Conservation (phyloP, 2,797 vertebrate genomes). For the Labroides dimidiatus region DNA sequence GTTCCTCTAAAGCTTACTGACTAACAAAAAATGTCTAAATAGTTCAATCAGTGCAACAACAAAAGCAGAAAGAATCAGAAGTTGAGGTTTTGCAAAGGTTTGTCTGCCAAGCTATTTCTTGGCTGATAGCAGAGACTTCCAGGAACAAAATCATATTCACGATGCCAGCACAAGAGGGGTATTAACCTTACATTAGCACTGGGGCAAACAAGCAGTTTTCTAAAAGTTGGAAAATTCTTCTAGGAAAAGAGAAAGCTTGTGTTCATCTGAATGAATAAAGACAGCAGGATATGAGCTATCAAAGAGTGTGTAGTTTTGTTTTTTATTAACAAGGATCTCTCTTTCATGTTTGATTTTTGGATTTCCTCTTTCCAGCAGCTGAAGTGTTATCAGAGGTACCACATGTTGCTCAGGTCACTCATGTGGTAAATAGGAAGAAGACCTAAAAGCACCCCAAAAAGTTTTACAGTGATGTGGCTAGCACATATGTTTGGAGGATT, state of each 20-base stretch:
- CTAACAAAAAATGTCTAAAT: background rate
- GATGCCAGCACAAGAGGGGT: background rate
- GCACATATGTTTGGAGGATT: slow-evolving; percentile 37
- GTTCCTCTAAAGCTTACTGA: background rate
- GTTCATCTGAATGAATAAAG: slow-evolving; percentile 33
- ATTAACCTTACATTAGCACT: background rate
- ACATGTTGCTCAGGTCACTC: slow-evolving; percentile 16
- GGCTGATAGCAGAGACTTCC: background rate
- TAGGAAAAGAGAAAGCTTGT: background rate
- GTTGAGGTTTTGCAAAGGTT: background rate
- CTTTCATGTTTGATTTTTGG: slow-evolving; percentile 36
- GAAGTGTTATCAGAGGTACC: background rate
- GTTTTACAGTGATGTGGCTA: slow-evolving; percentile 7
- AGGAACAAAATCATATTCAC: slow-evolving; percentile 1
- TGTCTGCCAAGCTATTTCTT: background rate
- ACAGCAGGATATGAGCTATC: slow-evolving; percentile 4
- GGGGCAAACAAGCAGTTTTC: background rate
- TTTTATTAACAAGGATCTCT: slow-evolving; percentile 4
- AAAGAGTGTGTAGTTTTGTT: slow-evolving; percentile 18
- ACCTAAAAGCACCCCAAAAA: slow-evolving; percentile 2
- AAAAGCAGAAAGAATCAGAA: background rate
- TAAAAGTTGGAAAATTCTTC: background rate
- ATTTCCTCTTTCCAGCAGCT: slow-evolving; percentile 3
- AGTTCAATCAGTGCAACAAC: background rate
- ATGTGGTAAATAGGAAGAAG: slow-evolving; percentile 15